phyloP scores from a whole-genome alignment of 2,113 vertebrate genomes.

The Phodopus roborovskii region DNA sequence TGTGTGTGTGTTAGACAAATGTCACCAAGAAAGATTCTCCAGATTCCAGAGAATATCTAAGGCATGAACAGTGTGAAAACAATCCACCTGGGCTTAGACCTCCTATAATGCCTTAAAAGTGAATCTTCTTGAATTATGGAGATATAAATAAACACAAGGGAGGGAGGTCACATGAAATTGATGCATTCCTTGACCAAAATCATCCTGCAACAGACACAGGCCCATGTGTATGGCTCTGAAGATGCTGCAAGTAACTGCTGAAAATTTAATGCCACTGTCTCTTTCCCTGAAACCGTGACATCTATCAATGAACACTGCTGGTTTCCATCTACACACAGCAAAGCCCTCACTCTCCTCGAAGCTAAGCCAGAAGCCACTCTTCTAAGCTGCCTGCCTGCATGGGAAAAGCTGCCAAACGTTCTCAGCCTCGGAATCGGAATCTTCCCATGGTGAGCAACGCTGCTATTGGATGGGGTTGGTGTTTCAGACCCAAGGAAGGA shows the following conservation, averaged over 20 bases:
- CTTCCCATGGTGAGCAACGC: background rate
- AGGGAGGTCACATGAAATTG: background rate
- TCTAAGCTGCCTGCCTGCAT: background rate
- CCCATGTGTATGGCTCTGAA: background rate
- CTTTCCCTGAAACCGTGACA: conserved; percentile 18
- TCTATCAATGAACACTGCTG: conserved; percentile 18
- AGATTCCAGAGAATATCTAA: background rate
- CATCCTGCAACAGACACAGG: background rate
- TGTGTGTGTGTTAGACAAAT: background rate
- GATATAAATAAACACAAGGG: background rate
- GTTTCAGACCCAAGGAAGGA: background rate
- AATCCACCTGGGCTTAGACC: background rate
- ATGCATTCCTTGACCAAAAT: background rate
- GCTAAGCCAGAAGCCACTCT: conserved; percentile 33
- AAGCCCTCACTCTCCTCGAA: conserved; percentile 56
- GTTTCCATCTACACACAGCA: background rate
- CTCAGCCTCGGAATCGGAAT: background rate
- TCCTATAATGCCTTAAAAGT: background rate
- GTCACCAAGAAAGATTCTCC: background rate
- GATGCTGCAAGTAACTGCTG: background rate
- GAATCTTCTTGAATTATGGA: background rate
- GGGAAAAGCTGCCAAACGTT: background rate
- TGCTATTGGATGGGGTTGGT: background rate
- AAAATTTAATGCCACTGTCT: conserved; percentile 38
- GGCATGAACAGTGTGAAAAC: background rate